Conservation (phyloP, 2,113 vertebrate species). For the Rostratula benghalensis region DNA sequence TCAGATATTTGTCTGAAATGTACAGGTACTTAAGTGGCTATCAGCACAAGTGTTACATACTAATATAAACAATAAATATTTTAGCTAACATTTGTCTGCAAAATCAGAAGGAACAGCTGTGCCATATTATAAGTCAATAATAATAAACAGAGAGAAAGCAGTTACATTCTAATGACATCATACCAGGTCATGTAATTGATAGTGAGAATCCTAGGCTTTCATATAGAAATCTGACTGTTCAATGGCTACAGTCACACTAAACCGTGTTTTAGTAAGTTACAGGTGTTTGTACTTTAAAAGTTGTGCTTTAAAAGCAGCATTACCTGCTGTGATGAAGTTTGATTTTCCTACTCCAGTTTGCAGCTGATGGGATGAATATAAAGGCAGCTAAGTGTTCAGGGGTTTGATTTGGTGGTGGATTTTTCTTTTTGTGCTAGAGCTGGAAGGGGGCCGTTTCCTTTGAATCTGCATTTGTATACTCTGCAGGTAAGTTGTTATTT, state of each 20-base stretch:
- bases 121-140: background rate
- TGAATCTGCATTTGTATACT: background rate
- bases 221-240: background rate
- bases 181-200: background rate
- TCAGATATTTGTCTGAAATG: background rate
- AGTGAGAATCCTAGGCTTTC: background rate
- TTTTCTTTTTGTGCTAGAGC: background rate
- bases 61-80: background rate
- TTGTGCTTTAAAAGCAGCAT: background rate
- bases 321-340: background rate
- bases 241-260: background rate
- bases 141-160: background rate
- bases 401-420: background rate
- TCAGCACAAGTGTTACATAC: background rate
- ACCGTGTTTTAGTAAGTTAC: background rate
- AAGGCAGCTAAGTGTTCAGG: background rate
- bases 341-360: background rate
- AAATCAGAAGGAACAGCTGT: background rate
- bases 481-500: slow-evolving; percentile 11
- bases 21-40: background rate
- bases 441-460: background rate
- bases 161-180: background rate
- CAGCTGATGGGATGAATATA: background rate
- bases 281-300: background rate
- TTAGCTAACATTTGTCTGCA: background rate